Conservation (phyloP, 2,888 invertebrate genomes). For the Oligia latruncula region DNA sequence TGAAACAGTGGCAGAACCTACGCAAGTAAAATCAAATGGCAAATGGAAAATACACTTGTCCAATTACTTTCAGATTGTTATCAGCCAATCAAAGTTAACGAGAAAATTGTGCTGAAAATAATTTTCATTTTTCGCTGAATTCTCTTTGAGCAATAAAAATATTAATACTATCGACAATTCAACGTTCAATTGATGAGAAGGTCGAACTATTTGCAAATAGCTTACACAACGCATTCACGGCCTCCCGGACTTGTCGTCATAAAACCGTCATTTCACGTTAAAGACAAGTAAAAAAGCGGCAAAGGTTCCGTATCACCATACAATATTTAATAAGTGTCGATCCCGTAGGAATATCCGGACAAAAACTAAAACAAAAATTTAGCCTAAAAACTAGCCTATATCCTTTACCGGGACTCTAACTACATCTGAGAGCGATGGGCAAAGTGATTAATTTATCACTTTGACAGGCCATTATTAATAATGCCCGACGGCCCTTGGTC, state of each 20-base stretch:
- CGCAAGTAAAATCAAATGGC: conserved; percentile 15
- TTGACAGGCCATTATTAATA: no score
- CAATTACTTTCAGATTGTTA: conserved; percentile 29
- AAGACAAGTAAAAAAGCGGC: not conserved
- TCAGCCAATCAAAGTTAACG: conserved; percentile 23
- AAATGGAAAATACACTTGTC: conserved; percentile 12
- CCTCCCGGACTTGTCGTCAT: not conserved
- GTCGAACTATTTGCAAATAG: conserved; percentile 17
- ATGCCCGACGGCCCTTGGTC: no score
- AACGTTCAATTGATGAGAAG: conserved; percentile 5
- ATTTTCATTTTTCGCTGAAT: conserved; percentile 11
- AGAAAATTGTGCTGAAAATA: conserved; percentile 25
- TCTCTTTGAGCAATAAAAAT: conserved; percentile 32
- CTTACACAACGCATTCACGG: not conserved
- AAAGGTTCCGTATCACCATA: not conserved
- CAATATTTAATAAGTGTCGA: no score
- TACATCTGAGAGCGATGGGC: no score
- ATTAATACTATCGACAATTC: conserved; percentile 17
- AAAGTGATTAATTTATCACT: no score
- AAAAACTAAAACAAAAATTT: no score
- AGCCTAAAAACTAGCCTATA: no score
- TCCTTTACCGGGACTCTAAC: no score
- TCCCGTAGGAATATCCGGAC: no score
- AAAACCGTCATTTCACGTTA: not conserved
- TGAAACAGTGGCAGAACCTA: not conserved